phyloP scores from a whole-genome alignment of 1,140 invertebrate species.

The Zaprionus ghesquierei region DNA sequence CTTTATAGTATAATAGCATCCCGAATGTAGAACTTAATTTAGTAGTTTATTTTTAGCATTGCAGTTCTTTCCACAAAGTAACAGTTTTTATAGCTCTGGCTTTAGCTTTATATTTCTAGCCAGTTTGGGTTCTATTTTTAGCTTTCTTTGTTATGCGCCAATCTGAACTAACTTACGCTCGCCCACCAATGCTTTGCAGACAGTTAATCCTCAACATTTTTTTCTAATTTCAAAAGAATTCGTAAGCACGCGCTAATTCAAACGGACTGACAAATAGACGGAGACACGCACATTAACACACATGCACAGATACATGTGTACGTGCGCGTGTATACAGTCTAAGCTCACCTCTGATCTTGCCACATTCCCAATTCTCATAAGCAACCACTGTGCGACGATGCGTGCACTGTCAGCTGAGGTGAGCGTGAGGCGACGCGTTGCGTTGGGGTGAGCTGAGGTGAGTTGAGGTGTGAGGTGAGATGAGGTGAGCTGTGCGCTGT shows the following conservation, averaged over 20 bases:
- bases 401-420: constrained; percentile 6
- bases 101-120: not conserved
- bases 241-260: constrained; percentile 69
- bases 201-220: constrained; percentile 23
- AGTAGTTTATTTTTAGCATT: not conserved
- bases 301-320: not conserved
- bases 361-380: constrained; percentile 34
- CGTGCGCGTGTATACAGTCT: not conserved
- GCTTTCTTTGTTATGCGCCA: not conserved
- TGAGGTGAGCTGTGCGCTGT: constrained; percentile 5
- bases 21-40: not conserved
- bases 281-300: constrained; percentile 1
- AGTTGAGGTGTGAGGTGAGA: constrained; percentile 15
- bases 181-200: constrained; percentile 32
- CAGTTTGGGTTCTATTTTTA: not conserved
- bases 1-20: not conserved
- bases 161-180: not conserved
- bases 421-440: not conserved
- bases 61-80: not conserved
- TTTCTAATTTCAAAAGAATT: constrained; percentile 66
- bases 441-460: constrained; percentile 18
- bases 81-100: not conserved
- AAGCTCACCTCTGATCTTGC: constrained; percentile 28
- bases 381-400: constrained; percentile 16
- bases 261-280: not conserved